phyloP scores from a whole-genome alignment of 2,888 invertebrate genomes.

The Melanophora roralis region DNA sequence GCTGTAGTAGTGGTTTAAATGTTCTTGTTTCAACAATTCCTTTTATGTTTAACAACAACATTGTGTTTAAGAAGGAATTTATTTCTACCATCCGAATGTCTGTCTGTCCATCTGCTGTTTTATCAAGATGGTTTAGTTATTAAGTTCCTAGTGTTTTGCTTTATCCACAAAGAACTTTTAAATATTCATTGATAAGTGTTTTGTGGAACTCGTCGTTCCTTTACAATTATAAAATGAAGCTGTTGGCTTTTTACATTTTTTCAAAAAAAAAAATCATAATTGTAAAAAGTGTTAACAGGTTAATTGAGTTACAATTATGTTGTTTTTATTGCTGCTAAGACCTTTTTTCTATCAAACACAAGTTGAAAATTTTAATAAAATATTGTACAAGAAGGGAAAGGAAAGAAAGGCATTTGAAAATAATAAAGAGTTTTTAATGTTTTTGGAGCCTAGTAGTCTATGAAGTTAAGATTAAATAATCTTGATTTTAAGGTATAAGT shows the following conservation, averaged over 20 bases:
- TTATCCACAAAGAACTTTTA: slow-evolving; percentile 34
- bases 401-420: not conserved
- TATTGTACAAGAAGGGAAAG: not conserved
- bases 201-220: not conserved
- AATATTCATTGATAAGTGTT: slow-evolving; percentile 60
- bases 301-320: slow-evolving; percentile 56
- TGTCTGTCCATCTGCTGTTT: slow-evolving; percentile 3
- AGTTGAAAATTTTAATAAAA: slow-evolving; percentile 28
- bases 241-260: slow-evolving; percentile 2
- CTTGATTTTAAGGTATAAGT: too few species aligned
- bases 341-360: not conserved
- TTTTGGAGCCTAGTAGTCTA: slow-evolving; percentile 25
- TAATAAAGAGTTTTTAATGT: not conserved
- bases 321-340: slow-evolving; percentile 8
- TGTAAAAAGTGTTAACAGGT: slow-evolving; percentile 58
- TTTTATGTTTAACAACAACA: slow-evolving; percentile 52
- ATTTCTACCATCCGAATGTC: not conserved
- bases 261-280: slow-evolving; percentile 2
- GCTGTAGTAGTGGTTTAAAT: slow-evolving; percentile 31
- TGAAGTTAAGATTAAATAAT: not conserved
- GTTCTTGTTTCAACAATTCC: slow-evolving; percentile 58
- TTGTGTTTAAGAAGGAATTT: slow-evolving; percentile 34
- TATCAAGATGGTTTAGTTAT: slow-evolving; percentile 62
- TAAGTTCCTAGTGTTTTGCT: slow-evolving; percentile 47
- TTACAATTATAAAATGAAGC: slow-evolving; percentile 1